Conservation (phyloP, 1,140 invertebrate genomes). For the Bombyx mori region DNA sequence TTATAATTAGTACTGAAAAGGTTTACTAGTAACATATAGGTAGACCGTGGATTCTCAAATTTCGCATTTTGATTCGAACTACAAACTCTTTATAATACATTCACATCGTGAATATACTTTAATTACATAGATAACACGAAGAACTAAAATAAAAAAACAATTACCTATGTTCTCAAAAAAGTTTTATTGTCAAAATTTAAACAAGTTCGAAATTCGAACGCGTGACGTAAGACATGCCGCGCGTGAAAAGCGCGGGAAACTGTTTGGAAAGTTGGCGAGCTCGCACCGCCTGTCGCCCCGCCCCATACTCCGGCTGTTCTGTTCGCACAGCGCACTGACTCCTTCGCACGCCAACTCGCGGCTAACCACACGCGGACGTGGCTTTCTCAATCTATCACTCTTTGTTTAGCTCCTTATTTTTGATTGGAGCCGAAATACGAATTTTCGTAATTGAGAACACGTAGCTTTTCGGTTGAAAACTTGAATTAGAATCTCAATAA, state of each 20-base stretch:
- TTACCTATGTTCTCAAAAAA: neutral
- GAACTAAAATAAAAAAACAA: neutral
- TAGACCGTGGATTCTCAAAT: neutral
- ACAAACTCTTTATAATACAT: neutral
- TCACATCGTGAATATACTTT: too few relatives aligned
- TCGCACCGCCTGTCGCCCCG: constrained; percentile 37
- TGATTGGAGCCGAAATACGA: neutral
- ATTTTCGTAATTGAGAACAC: too few relatives aligned
- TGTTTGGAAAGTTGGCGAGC: constrained; percentile 27
- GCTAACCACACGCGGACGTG: constrained; percentile 33
- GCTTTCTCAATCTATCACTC: constrained; percentile 8
- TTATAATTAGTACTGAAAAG: too few relatives aligned
- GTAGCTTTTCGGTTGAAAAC: too few relatives aligned
- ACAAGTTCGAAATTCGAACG: neutral
- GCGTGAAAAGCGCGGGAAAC: constrained; percentile 45
- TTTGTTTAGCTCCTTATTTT: constrained; percentile 8
- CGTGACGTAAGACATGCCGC: neutral
- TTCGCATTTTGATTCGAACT: neutral
- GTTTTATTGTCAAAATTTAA: neutral
- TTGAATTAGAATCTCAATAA: too few relatives aligned
- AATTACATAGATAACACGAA: neutral
- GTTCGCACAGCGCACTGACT: constrained; percentile 24
- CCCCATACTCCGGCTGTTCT: constrained; percentile 29
- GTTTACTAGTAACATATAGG: neutral
- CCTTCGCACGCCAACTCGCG: constrained; percentile 24